Percentiles rank a stretch among this genome's conserved stretches.
Conservation (phyloP, 2,888 invertebrate species). For the Leuctra nigra region DNA sequence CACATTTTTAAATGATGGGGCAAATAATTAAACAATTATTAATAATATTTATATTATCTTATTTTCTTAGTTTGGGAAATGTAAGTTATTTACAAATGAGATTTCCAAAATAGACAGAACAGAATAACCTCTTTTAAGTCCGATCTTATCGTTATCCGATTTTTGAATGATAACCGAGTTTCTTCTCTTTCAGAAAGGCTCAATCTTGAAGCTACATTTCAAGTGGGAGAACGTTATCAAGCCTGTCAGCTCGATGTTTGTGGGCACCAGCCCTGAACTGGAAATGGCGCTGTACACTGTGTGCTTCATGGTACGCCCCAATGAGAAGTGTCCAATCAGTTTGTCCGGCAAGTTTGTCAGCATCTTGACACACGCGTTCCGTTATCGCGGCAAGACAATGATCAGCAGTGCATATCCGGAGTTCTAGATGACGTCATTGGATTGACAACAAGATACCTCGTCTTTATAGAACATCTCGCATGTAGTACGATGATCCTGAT, state of each 20-base stretch:
- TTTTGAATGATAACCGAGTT: too few relatives aligned
- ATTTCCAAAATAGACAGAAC: too few relatives aligned
- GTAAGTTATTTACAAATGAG: constrained; percentile 53
- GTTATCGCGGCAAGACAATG: constrained; percentile 67
- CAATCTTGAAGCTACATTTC: constrained; percentile 64
- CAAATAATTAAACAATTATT: too few relatives aligned
- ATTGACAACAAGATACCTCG: too few relatives aligned
- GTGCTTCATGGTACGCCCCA: constrained; percentile 72
- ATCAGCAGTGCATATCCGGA: constrained; percentile 80
- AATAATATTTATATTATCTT: too few relatives aligned
- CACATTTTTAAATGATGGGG: too few relatives aligned
- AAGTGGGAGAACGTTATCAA: constrained; percentile 64
- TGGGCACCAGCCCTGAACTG: constrained; percentile 85
- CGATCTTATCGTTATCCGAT: too few relatives aligned
- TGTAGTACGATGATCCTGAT: too few relatives aligned
- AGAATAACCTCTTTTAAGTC: too few relatives aligned
- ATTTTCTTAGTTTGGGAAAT: constrained; percentile 59
- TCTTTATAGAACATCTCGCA: too few relatives aligned
- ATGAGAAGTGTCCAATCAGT: constrained; percentile 65
- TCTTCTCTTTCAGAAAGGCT: constrained; percentile 63
- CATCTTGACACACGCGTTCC: constrained; percentile 66
- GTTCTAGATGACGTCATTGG: too few relatives aligned
- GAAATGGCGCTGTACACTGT: constrained; percentile 86
- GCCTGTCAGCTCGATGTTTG: constrained; percentile 69
- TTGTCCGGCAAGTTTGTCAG: constrained; percentile 63